Conservation (phyloP, 2,113 vertebrate species). For the Megaceryle maxima region DNA sequence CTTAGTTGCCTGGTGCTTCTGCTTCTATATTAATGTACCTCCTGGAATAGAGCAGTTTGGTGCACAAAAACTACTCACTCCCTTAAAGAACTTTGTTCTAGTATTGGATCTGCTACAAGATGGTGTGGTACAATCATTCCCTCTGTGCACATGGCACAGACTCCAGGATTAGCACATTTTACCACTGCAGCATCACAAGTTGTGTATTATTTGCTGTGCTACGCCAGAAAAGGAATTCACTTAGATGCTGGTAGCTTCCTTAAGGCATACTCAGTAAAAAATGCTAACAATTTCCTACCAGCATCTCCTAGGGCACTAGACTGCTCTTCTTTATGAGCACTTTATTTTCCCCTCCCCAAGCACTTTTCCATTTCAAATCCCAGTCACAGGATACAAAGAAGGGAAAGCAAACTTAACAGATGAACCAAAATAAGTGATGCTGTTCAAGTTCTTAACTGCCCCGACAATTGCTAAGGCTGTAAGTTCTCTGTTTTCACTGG, state of each 20-base stretch:
- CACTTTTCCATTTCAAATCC: not conserved
- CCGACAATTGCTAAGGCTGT: not conserved
- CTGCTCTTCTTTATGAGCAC: not conserved
- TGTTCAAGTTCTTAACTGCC: not conserved
- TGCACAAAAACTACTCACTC: not conserved
- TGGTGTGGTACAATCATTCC: not conserved
- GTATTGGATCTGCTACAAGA: not conserved
- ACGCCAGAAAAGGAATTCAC: not conserved
- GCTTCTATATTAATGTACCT: not conserved
- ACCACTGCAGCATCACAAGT: not conserved
- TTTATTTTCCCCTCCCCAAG: not conserved
- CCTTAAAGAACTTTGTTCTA: not conserved
- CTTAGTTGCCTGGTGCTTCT: not conserved
- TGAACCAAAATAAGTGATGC: not conserved
- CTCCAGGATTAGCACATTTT: not conserved
- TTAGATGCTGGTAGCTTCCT: not conserved
- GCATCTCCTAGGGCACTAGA: not conserved
- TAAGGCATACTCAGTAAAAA: not conserved
- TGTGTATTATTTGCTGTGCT: not conserved
- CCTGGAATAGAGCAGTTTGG: not conserved
- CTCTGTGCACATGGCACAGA: not conserved
- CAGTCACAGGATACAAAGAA: not conserved
- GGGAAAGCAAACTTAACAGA: not conserved
- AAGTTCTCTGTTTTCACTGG: not conserved
- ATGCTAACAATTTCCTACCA: not conserved